Base-by-base conservation (phyloP, 2,113 vertebrate species). In the Panthera uncia region DNA sequence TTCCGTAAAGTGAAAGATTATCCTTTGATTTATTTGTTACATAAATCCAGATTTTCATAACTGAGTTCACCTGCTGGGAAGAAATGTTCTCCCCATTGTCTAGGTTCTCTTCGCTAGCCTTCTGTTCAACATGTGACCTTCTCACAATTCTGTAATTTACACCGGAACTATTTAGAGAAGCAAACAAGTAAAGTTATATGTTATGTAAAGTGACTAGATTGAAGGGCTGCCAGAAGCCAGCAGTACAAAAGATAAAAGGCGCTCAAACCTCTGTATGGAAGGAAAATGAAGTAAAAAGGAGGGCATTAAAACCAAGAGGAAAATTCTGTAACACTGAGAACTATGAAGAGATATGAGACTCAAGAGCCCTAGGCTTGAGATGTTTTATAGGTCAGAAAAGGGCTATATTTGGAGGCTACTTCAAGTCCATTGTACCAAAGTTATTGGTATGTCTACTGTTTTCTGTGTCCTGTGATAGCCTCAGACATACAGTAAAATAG, bases 41-140 rank as follows among this genome's bases (percentile, higher is more conserved):
- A 97, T 95, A 84, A 97, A 97, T 94, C 52, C 52, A 93, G 41
- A 94, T 95, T 97, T 97, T 97, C 41, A 92, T 97, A 95, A 84
- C 90, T 96, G n/a, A 87, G 84, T 96, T 97, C 48, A 97, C 79
- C 87, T 97, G 79, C 87, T 97, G 87, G 55, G 87, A 86, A 97
- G 63, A 96, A 97, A 92, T 97, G 90, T 81, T 96, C 29, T 95
- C 74, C 61, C 93, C 50, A 71, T 68, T 95, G 93, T 95, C 68
- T 98, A 94, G 27, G 81, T 69, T 36, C 29, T 96, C 33, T 95
- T 94, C 66, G 52, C 86, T 89, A 89, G 93, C 50, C 66, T 97
- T 92, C 88, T 98, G 96, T 97, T 96, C 74, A 97, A 38, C 65
- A 84, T 91, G 55, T 94, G 93, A 96, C 83, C 80, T 91, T 96